Evolutionary conservation across 2,797 vertebrate species (phyloP).

Genomic region (Anguilla marmorata): DNA sequence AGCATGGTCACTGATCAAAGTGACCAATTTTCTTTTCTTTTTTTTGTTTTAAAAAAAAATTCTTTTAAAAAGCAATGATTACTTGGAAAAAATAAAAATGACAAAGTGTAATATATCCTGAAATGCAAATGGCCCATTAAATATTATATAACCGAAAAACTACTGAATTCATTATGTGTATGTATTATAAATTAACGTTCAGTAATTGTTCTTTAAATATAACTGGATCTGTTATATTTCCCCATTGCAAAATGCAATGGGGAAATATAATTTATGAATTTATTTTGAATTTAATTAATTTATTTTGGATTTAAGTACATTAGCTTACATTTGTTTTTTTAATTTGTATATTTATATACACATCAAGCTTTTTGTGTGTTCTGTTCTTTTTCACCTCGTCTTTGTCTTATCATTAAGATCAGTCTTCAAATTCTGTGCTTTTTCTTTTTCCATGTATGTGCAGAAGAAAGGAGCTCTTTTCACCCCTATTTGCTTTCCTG

Average conservation of each 20-base stretch:
- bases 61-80: not conserved
- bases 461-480: not conserved
- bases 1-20: not conserved
- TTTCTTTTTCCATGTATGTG: not conserved
- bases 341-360: not conserved
- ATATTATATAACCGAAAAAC: not conserved
- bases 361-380: not conserved
- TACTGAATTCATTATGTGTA: not conserved
- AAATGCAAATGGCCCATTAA: not conserved
- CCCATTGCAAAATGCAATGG: not conserved
- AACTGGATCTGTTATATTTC: not conserved
- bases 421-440: not conserved
- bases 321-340: not conserved
- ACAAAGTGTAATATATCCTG: not conserved
- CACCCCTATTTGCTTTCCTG: slow-evolving; percentile 34
- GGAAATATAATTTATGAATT: too few relatives aligned
- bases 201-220: not conserved
- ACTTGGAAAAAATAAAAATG: not conserved
- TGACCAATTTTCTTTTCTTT: not conserved
- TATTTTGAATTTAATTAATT: not conserved
- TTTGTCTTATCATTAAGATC: not conserved
- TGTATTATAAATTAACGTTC: not conserved
- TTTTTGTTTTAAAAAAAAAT: too few relatives aligned
- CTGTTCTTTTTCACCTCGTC: not conserved
- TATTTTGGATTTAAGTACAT: not conserved